Percentiles rank a stretch among this genome's conserved stretches.
Evolutionary conservation across 37 sponge, comb jelly and placozoan genomes (phyloP).

Genomic region (Ianthella basta): DNA sequence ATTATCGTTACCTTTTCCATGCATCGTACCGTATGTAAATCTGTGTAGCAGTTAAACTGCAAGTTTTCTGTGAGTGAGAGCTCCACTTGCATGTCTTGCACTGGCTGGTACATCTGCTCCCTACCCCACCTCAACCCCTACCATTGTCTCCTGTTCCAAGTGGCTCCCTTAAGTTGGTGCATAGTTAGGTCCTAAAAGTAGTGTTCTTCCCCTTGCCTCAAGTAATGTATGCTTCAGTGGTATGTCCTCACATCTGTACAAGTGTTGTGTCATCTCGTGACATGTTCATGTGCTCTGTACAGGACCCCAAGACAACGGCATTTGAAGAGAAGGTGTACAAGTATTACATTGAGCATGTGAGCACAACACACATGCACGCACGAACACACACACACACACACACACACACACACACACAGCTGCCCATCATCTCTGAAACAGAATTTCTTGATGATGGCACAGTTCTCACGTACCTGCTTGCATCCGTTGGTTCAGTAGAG

Average conservation of each 20-base stretch:
- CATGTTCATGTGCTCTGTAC: neutral
- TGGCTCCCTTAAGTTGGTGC: too few species aligned
- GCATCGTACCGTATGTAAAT: too few species aligned
- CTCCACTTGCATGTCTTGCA: neutral
- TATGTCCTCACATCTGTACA: neutral
- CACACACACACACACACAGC: too few species aligned
- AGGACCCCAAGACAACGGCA: slow-evolving; percentile 44
- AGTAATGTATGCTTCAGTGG: neutral
- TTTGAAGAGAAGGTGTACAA: slow-evolving; percentile 90
- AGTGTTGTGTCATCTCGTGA: neutral
- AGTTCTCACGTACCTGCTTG: neutral
- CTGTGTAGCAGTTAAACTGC: too few species aligned
- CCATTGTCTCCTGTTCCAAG: too few species aligned
- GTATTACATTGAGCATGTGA: slow-evolving; percentile 79
- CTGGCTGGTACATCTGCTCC: too few species aligned
- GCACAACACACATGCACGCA: neutral
- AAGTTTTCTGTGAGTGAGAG: neutral
- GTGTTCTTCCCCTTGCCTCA: too few species aligned
- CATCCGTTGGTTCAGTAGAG: neutral
- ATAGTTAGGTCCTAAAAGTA: too few species aligned
- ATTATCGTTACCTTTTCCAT: too few species aligned
- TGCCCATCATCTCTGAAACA: too few species aligned
- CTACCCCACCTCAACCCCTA: too few species aligned
- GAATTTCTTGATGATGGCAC: neutral
- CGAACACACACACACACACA: too few species aligned